These are phyloP conservation scores for Apomyelois bistriatella DNA, from an alignment of 2,888 invertebrate genomes.

Conservation along the genomic window DNA sequence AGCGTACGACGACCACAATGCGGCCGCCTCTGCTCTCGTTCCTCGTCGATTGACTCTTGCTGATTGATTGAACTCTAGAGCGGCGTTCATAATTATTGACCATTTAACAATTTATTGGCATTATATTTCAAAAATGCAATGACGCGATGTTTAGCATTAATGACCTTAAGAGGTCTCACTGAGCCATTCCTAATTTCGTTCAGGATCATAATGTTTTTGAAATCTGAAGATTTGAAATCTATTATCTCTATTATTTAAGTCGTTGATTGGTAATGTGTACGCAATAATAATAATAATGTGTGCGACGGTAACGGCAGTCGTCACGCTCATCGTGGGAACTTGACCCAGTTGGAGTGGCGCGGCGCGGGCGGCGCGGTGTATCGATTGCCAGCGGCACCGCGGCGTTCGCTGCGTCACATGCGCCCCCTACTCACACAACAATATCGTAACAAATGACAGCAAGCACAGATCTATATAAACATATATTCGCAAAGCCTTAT, in stretches of 20 bases:
- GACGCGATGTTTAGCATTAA: background rate
- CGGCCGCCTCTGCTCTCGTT: conserved; percentile 40
- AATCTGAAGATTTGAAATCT: background rate
- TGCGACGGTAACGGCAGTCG: conserved; percentile 38
- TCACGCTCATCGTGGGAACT: conserved; percentile 71
- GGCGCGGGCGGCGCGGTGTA: conserved; percentile 59
- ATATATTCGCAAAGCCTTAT: conserved; percentile 53
- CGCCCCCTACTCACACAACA: conserved; percentile 58
- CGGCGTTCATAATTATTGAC: conserved; percentile 24
- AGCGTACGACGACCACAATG: conserved; percentile 65
- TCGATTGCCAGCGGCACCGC: conserved; percentile 72
- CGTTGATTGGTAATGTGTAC: background rate
- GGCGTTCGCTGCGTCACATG: conserved; percentile 69
- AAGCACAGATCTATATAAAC: conserved; percentile 39
- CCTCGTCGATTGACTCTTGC: conserved; percentile 37
- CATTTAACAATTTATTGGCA: background rate
- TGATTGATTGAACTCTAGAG: conserved; percentile 40
- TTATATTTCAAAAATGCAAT: background rate
- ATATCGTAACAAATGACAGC: conserved; percentile 49
- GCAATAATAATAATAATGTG: too few species aligned
- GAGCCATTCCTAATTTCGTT: background rate
- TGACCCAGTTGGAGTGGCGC: conserved; percentile 70
- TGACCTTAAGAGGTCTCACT: background rate
- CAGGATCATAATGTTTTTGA: background rate
- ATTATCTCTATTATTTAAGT: background rate